These are phyloP conservation scores for Pteronura brasiliensis DNA, from an alignment of 2,113 vertebrate genomes.

Conservation along the genomic window DNA sequence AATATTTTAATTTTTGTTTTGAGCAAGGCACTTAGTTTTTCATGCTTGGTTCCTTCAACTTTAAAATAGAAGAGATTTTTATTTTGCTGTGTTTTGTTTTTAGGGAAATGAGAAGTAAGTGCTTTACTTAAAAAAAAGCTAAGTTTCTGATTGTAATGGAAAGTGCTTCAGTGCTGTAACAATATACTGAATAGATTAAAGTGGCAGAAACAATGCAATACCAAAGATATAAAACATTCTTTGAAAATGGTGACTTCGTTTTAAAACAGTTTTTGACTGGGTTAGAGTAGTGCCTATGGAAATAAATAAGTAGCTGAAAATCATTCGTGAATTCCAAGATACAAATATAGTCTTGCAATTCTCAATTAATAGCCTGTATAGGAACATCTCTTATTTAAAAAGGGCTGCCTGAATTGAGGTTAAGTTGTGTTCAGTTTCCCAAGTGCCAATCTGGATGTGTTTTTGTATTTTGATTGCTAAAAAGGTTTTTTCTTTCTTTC, in stretches of 20 bases:
- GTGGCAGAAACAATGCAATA: neutral
- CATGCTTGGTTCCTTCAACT: constrained; percentile 3
- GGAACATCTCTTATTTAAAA: constrained; percentile 60
- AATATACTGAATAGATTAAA: neutral
- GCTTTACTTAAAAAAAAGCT: constrained; percentile 6
- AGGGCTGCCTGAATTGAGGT: constrained; percentile 54
- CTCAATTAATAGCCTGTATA: constrained; percentile 53
- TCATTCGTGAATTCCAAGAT: constrained; percentile 42
- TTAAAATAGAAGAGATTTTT: constrained; percentile 15
- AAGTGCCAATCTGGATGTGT: constrained; percentile 53
- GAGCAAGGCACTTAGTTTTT: neutral
- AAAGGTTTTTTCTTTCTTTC: constrained; percentile 54
- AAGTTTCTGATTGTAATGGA: constrained; percentile 45
- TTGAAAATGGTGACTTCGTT: constrained; percentile 32
- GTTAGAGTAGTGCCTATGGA: neutral
- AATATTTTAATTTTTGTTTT: constrained; percentile 19
- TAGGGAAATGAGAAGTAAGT: constrained; percentile 37
- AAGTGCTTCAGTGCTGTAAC: neutral
- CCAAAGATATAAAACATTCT: neutral
- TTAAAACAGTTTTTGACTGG: constrained; percentile 18
- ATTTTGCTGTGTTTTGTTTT: constrained; percentile 40
- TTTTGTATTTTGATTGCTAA: constrained; percentile 73
- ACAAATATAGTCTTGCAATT: constrained; percentile 11
- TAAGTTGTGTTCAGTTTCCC: constrained; percentile 56
- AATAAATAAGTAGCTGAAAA: constrained; percentile 39